A percentile compares a stretch with the other conserved stretches of the same genome.
These are phyloP conservation scores for Limnephilus marmoratus DNA, from an alignment of 2,888 invertebrate genomes.

Conservation along the genomic window DNA sequence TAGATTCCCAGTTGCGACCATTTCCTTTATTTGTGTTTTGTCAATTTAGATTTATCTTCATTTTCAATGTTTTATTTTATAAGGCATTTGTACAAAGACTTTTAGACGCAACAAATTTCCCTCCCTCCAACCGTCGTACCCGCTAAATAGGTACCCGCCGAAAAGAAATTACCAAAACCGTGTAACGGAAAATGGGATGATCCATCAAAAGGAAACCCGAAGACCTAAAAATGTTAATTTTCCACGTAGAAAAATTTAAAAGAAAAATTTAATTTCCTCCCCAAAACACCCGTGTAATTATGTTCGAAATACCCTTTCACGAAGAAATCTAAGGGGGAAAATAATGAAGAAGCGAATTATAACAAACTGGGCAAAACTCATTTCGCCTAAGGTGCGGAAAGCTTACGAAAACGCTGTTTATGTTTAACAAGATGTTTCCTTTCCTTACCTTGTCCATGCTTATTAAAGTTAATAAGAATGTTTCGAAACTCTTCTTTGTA, in stretches of 20 bases:
- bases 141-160: not conserved
- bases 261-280: not conserved
- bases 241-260: not conserved
- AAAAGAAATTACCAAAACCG: not conserved
- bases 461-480: not conserved
- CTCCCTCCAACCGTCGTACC: not conserved
- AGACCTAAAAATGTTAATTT: not conserved
- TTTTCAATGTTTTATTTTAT: not conserved
- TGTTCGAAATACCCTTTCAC: not conserved
- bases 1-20: too few relatives aligned
- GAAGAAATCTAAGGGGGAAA: not conserved
- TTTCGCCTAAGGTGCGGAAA: not conserved
- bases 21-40: too few relatives aligned
- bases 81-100: not conserved
- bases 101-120: not conserved
- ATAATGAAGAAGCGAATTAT: not conserved
- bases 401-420: not conserved
- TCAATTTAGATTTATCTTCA: too few relatives aligned
- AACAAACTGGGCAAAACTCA: not conserved
- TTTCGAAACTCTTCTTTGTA: not conserved
- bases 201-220: not conserved
- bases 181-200: not conserved
- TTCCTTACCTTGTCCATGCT: not conserved
- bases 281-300: not conserved
- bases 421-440: not conserved